Evolutionary conservation across 2,888 invertebrate genomes (phyloP), one percentile per base, ranked within the genome.

Genomic region (Parnassius mnemosyne): DNA sequence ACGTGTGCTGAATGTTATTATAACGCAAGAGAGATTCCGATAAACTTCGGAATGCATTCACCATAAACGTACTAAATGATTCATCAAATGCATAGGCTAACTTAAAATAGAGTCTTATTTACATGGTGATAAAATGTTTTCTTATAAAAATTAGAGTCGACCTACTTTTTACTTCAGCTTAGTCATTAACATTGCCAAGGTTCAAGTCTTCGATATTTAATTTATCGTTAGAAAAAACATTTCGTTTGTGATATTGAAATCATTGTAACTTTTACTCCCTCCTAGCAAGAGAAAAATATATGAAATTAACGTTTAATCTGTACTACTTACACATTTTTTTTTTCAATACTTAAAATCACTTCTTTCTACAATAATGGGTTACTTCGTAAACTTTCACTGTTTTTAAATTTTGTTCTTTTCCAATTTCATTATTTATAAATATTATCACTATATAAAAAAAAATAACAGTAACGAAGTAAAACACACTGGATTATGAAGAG

Each of bases 271-370:
- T 42, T 41, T 34, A 34, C 34, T 34, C 7, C 7, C 34, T 34
- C 34, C 34, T 7, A 61, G 46, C 41, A 42, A 50, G 13, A n/a
- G 44, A 9, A 41, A 13, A 44, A 34, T 10, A 10, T 53, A 34
- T 34, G 34, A 34, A 34, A 34, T 34, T 7, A 34, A 34, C 7
- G 5, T 42, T 52, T 46, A 50, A 60, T 34, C 44, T 47, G 16
- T 7, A 16, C 56, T 63, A 64, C 89, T 89, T 78, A 89, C 89
- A 88, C 85, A 88, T 89, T 16, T 20, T 10, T 50, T 13, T 53
- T 43, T 3, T 50, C 25, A 16, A 11, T 10, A 41, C n/a, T 49
- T 16, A 42, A 16, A 61, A 34, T 57, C 62, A 58, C 58, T 42
- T 12, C 53, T 52, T 47, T 54, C 7, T 56, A 42, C 13, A 47